These are phyloP conservation scores for Karalla daura DNA, from an alignment of 2,797 vertebrate species.

Conservation along the genomic window DNA sequence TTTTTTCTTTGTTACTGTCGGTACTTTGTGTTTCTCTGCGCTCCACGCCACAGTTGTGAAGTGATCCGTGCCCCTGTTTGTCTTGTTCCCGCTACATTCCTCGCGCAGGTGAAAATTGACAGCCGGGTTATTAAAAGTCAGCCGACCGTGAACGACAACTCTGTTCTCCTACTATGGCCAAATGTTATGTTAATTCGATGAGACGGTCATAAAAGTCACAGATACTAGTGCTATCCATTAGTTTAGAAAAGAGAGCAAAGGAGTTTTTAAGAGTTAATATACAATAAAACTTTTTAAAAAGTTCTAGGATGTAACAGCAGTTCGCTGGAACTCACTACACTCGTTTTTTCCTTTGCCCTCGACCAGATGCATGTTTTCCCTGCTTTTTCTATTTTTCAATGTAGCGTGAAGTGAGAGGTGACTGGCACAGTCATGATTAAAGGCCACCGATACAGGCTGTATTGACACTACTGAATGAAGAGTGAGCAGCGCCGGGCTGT, in stretches of 20 bases:
- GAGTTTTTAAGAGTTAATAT: background rate
- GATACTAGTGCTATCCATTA: background rate
- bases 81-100: constrained; percentile 43
- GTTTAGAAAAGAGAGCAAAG: background rate
- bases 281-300: background rate
- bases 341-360: background rate
- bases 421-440: background rate
- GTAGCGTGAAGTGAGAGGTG: background rate
- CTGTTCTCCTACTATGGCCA: constrained; percentile 1
- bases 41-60: constrained; percentile 6
- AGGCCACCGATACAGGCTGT: constrained; percentile 1
- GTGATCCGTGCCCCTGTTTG: constrained; percentile 19
- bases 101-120: constrained; percentile 38
- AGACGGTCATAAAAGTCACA: background rate
- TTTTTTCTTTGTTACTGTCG: background rate
- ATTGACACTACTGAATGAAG: constrained; percentile 8
- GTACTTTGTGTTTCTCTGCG: constrained; percentile 14
- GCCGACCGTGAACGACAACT: constrained; percentile 36
- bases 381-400: background rate
- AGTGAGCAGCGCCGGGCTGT: background rate
- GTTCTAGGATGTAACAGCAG: background rate
- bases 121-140: constrained; percentile 54
- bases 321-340: no score
- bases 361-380: background rate
- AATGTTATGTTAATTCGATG: constrained; percentile 8